phyloP scores from a whole-genome alignment of 2,888 invertebrate genomes.

The Coelopa pilipes region DNA sequence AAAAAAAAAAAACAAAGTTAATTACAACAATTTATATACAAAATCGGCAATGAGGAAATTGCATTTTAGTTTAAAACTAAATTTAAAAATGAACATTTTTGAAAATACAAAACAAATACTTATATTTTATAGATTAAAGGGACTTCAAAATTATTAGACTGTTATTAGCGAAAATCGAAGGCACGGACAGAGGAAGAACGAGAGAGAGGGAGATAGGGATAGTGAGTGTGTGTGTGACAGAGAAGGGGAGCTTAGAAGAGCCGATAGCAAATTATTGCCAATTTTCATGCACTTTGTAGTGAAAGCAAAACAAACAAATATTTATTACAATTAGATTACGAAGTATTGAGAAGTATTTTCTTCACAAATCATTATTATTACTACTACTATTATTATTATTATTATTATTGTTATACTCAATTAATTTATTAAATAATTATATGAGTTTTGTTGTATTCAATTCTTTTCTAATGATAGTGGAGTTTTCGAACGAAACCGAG shows the following conservation, averaged over 20 bases:
- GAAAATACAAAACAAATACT: neutral
- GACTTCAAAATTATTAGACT: slow-evolving; percentile 21
- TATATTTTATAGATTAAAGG: slow-evolving; percentile 5
- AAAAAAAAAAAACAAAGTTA: no score
- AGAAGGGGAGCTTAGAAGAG: no score
- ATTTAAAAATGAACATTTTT: neutral
- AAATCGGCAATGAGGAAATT: neutral
- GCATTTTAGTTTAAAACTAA: neutral
- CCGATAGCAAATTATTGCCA: neutral
- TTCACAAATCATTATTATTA: neutral
- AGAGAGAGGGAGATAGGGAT: no score
- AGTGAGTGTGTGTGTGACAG: no score
- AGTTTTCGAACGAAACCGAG: no score
- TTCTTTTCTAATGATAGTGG: no score
- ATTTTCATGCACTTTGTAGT: slow-evolving; percentile 27
- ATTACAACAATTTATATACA: slow-evolving; percentile 16
- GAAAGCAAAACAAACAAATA: slow-evolving; percentile 7
- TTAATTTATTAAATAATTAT: no score
- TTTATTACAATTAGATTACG: slow-evolving; percentile 2
- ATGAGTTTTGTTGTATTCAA: no score
- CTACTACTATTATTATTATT: no score
- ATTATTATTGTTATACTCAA: no score
- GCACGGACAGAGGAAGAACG: neutral
- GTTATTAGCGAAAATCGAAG: slow-evolving; percentile 4
- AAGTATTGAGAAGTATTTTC: neutral